Evolutionary conservation across 2,888 invertebrate genomes (phyloP).

Genomic region (Drosophila robusta): DNA sequence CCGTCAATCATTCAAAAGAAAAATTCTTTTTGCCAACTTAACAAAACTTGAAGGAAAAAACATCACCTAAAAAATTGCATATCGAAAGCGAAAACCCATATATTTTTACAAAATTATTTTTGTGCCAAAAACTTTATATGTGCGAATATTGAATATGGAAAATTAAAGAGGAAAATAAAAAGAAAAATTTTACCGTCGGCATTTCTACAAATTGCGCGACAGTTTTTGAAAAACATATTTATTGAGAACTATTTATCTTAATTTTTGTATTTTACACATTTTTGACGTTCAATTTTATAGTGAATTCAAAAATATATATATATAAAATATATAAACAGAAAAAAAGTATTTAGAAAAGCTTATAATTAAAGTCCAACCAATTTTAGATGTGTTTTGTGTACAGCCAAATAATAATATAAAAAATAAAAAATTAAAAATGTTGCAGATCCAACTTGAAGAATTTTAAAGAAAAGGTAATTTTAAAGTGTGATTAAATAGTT

Average conservation of each 20-base stretch:
- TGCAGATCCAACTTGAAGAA: not conserved
- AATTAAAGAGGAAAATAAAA: not conserved
- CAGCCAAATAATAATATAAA: not conserved
- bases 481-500: too few relatives aligned
- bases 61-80: conserved; percentile 4
- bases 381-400: conserved; percentile 23
- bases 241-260: conserved; percentile 13
- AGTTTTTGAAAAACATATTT: conserved; percentile 25
- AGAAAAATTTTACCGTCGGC: conserved; percentile 50
- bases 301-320: conserved; percentile 12
- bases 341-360: not conserved
- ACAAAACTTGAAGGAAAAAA: conserved; percentile 1
- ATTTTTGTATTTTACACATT: conserved; percentile 27
- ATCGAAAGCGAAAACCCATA: conserved; percentile 11
- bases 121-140: conserved; percentile 11
- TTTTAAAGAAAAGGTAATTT: conserved; percentile 7
- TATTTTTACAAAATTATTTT: conserved; percentile 2
- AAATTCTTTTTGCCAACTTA: conserved; percentile 14
- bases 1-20: conserved; percentile 16
- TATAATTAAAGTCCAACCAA: not conserved
- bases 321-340: conserved; percentile 1
- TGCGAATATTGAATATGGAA: not conserved
- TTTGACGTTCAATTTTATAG: conserved; percentile 44
- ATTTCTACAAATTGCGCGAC: conserved; percentile 33
- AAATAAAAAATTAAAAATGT: not conserved